Evolutionary conservation across 1,140 invertebrate genomes (phyloP), one percentile per base, ranked within the genome.

Genomic region (Cardiocondyla obscurior): DNA sequence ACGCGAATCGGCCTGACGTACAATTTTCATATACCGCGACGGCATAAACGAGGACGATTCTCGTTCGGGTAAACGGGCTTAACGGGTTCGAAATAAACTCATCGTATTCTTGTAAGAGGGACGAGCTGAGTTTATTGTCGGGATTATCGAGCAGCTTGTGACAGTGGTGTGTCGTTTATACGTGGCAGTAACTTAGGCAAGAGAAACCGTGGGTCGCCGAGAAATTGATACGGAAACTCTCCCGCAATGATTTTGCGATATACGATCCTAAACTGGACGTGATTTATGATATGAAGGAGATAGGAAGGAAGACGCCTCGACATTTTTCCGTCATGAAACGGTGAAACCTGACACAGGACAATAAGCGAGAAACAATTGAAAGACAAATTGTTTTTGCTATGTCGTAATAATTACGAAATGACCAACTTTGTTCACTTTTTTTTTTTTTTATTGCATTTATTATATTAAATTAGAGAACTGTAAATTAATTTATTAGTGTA

Each of bases 181-280:
- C 53, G 39, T 73, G 57, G 57, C 76, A 57, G 36, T 44, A 55
- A 73, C 77, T 58, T 25, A 44, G 53, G 25, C 77, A 58, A 57
- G 39, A 30, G 55, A 81, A n/a, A 73, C 49, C 77, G 69, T 73
- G 42, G 36, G 65, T 81, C 69, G 65, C 77, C 30, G 55, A 81
- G 77, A 81, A 73, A 81, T 58, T 81, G 67, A 81, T 81, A 81
- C 67, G 51, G 39, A 49, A 81, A 60, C 67, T 79, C 69, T 79
- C n/a, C n/a, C 62, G 33, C 74, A 58, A 72, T 73, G 53, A 73
- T 81, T 57, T 81, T 46, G 39, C 42, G 77, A 81, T 81, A 73
- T 73, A 73, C 39, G 67, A 79, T 79, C 74, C 51, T 44, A 51
- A 73, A 81, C 64, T 12, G 57, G 67, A 73, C 46, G 36, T 81